phyloP scores from a whole-genome alignment of 2,888 invertebrate genomes.

The Candidula unifasciata region DNA sequence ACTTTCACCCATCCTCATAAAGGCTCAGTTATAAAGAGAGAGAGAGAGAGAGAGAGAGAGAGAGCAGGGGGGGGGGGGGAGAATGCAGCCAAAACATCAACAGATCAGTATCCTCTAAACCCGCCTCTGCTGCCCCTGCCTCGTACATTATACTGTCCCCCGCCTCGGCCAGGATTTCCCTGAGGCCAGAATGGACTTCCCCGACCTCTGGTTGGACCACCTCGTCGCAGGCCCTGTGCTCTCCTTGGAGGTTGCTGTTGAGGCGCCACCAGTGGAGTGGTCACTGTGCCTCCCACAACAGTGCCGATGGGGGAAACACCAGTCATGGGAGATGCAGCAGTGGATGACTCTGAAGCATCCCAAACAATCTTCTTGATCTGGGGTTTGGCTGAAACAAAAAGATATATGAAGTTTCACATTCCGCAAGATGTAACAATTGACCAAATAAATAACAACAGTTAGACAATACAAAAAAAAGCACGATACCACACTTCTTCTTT shows the following conservation, averaged over 20 bases:
- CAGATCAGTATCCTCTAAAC: constrained; percentile 22
- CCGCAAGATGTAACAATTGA: no score
- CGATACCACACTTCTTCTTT: no score
- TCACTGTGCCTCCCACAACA: constrained; percentile 36
- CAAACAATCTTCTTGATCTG: constrained; percentile 55
- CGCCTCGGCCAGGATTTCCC: constrained; percentile 48
- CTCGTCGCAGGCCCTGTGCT: constrained; percentile 58
- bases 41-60: not conserved
- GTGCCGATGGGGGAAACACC: constrained; percentile 26
- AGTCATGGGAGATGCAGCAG: constrained; percentile 12
- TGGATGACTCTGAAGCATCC: constrained; percentile 35
- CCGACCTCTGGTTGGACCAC: constrained; percentile 52
- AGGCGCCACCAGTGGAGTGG: constrained; percentile 38
- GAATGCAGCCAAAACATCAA: not conserved
- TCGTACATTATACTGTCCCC: constrained; percentile 31
- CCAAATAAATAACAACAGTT: no score
- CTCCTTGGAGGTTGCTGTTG: constrained; percentile 46
- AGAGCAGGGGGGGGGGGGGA: not conserved
- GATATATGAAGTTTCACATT: no score
- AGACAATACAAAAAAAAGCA: no score
- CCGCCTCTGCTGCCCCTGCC: constrained; percentile 35
- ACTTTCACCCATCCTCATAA: no score
- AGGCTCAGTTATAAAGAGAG: no score
- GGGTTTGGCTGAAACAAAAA: constrained; percentile 56
- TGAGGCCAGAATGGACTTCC: constrained; percentile 52